A percentile compares a stretch with the other conserved stretches of the same genome.
phyloP scores from a whole-genome alignment of 2,113 vertebrate species.

The Neopipo cinnamomea region DNA sequence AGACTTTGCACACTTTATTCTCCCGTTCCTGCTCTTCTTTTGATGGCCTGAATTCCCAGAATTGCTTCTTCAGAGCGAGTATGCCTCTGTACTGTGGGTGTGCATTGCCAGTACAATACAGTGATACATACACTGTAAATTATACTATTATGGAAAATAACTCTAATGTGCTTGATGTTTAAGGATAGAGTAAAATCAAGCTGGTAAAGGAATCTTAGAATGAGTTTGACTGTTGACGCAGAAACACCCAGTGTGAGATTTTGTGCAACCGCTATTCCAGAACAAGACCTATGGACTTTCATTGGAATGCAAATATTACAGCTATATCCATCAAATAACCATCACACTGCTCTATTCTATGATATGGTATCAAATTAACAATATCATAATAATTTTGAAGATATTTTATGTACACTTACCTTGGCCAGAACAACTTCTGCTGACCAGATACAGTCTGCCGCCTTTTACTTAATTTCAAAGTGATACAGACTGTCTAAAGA shows the following conservation, averaged over 20 bases:
- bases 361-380: neutral
- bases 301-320: neutral
- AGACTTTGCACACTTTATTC: neutral
- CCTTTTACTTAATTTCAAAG: neutral
- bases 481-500: neutral
- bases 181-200: neutral
- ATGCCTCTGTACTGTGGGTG: neutral
- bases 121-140: neutral
- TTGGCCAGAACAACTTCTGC: neutral
- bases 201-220: neutral
- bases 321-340: neutral
- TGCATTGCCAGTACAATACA: neutral
- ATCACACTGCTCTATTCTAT: neutral
- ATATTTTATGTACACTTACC: neutral
- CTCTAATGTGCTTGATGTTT: neutral
- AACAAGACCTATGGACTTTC: neutral
- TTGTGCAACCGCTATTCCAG: neutral
- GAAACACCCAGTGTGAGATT: neutral
- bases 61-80: neutral
- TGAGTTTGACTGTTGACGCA: neutral
- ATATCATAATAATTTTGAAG: neutral
- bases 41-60: neutral
- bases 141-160: neutral
- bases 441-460: neutral
- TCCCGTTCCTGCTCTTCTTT: neutral